Conservation (phyloP, 2,113 vertebrate species). For the Eretmochelys imbricata region DNA sequence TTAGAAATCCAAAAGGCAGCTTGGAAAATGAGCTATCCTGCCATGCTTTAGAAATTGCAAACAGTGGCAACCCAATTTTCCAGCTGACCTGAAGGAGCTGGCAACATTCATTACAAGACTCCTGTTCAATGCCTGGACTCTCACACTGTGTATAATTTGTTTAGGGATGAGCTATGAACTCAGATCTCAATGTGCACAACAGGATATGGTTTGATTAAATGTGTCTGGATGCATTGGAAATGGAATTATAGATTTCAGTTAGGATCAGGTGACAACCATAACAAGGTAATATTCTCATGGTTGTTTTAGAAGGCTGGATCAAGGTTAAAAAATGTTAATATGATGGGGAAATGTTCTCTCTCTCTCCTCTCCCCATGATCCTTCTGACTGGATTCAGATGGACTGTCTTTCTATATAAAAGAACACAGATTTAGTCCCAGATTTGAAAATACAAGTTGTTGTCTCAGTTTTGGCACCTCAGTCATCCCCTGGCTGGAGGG, state of each 20-base stretch:
- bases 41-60: slow-evolving; percentile 59
- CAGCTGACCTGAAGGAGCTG: slow-evolving; percentile 42
- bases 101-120: slow-evolving; percentile 21
- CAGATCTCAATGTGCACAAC: slow-evolving; percentile 59
- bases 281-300: slow-evolving; percentile 33
- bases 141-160: slow-evolving; percentile 36
- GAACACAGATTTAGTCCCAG: background rate
- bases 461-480: background rate
- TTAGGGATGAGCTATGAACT: slow-evolving; percentile 59
- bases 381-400: background rate
- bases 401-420: background rate
- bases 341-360: background rate
- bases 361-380: background rate
- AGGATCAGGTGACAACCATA: slow-evolving; percentile 31
- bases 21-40: slow-evolving; percentile 46
- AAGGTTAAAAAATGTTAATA: slow-evolving; percentile 30
- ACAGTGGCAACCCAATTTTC: slow-evolving; percentile 51
- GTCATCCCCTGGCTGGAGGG: background rate
- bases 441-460: background rate
- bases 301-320: slow-evolving; percentile 36
- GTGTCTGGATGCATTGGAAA: slow-evolving; percentile 56
- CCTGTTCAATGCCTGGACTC: slow-evolving; percentile 15
- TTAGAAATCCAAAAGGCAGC: slow-evolving; percentile 39
- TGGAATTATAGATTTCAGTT: slow-evolving; percentile 69
- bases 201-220: slow-evolving; percentile 61